Conservation (phyloP, 2,888 invertebrate genomes). For the Hydropsyche betteni region DNA sequence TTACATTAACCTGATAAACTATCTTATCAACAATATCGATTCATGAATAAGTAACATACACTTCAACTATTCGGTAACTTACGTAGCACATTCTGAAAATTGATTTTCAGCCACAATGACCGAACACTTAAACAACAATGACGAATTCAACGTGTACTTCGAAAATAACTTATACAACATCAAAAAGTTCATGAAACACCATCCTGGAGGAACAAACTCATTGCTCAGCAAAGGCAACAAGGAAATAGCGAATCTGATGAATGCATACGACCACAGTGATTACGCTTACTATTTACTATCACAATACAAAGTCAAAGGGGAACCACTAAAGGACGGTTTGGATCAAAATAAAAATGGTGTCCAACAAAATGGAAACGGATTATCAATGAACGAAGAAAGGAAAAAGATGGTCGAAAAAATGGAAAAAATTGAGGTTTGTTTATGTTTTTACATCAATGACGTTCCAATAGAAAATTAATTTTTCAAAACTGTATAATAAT, state of each 20-base stretch:
- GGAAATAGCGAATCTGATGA: conserved; percentile 66
- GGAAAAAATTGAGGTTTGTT: conserved; percentile 54
- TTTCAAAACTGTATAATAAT: too few species aligned
- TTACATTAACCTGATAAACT: too few species aligned
- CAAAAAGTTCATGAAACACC: conserved; percentile 71
- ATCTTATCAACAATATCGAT: too few species aligned
- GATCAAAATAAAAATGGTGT: conserved; percentile 55
- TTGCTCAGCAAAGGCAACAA: conserved; percentile 67
- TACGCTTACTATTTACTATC: conserved; percentile 73
- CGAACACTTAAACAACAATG: not conserved
- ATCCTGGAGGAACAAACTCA: conserved; percentile 78
- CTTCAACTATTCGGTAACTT: too few species aligned
- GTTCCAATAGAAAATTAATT: too few species aligned
- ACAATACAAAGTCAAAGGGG: conserved; percentile 65
- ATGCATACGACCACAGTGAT: conserved; percentile 68
- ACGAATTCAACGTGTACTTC: conserved; percentile 59
- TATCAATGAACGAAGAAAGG: conserved; percentile 58
- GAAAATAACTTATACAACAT: conserved; percentile 71
- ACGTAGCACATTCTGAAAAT: too few species aligned
- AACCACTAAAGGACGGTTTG: conserved; percentile 44
- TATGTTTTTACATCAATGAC: not conserved
- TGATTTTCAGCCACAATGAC: conserved; percentile 2
- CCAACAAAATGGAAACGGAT: not conserved
- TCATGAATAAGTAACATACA: too few species aligned
- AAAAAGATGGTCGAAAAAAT: conserved; percentile 57